Evolutionary conservation across 2,888 invertebrate species (phyloP), one percentile per base, ranked within the genome.

Genomic region (Andrena haemorrhoa): DNA sequence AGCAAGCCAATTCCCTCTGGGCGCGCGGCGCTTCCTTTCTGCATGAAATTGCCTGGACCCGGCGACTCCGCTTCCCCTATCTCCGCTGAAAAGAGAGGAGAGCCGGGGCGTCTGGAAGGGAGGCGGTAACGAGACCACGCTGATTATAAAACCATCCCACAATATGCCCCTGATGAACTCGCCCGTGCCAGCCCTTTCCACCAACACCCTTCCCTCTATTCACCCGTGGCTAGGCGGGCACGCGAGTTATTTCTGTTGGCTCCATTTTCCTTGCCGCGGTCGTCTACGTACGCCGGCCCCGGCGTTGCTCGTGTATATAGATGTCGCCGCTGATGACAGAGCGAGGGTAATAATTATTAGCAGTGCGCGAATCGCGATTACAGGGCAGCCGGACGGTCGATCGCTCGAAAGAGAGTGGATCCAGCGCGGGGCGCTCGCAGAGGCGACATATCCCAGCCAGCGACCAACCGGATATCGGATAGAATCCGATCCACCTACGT

Each of bases 281-380:
- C 72, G 60, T 56, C 69, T 60, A 61, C 75, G 58, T 51, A 61
- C 68, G 58, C 33, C 60, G 64, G 64, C 65, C 63, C 51, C 75
- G 71, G 69, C 75, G 63, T 77, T 47, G 68, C n/a, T 33, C 72
- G 78, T 84, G 76, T 83, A 82, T 87, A 86, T 89, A 87, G 90
- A 92, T 91, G 91, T 92, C 90, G 90, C 90, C 92, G 90, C 91
- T 94, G 94, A 94, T 94, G 93, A 94, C 92, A 94, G 93, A 89
- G 90, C 91, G 77, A 87, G 89, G 89, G 87, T 89, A 92, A 92
- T 91, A 93, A 93, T 94, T 94, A 94, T 93, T 92, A 92, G 56
- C 92, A 92, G 93, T 89, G 90, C 92, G 91, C 93, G 92, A 93
- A 90, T 92, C 91, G 82, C 92, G 91, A 94, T 94, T 94, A 94